A percentile compares a stretch with the other conserved stretches of the same genome.
Evolutionary conservation across 2,888 invertebrate genomes (phyloP).

Genomic region (Ectemnius continuus): DNA sequence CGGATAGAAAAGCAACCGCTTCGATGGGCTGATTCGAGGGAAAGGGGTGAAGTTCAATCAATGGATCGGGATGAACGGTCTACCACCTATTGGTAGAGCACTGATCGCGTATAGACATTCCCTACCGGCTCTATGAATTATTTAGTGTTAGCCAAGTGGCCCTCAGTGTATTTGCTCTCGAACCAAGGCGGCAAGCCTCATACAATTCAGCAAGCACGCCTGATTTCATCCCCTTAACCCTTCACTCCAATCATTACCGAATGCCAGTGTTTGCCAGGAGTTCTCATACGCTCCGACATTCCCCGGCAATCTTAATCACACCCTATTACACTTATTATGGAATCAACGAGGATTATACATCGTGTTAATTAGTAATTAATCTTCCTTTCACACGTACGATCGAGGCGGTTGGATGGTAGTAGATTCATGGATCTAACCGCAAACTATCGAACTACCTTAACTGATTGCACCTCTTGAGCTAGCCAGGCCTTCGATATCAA

Average conservation of each 20-base stretch:
- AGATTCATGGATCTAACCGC: too few species aligned
- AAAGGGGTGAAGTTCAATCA: constrained; percentile 59
- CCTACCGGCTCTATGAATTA: constrained; percentile 68
- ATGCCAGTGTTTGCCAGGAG: constrained; percentile 18
- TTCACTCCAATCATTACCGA: constrained; percentile 38
- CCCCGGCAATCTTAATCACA: too few species aligned
- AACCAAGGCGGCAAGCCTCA: constrained; percentile 52
- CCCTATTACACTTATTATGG: too few species aligned
- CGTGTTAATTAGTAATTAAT: too few species aligned
- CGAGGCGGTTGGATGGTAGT: too few species aligned
- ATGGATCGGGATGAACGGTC: constrained; percentile 64
- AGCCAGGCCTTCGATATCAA: constrained; percentile 50
- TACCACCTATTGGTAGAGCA: constrained; percentile 58
- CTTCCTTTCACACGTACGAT: too few species aligned
- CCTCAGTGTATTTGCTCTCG: constrained; percentile 66
- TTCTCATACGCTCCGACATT: too few species aligned
- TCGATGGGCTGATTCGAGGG: too few species aligned
- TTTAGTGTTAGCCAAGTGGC: constrained; percentile 70
- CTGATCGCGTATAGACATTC: constrained; percentile 47
- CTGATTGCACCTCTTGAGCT: constrained; percentile 56
- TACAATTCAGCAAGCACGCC: constrained; percentile 48
- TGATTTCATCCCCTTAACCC: constrained; percentile 60
- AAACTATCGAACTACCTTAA: constrained; percentile 25
- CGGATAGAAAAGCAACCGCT: constrained; percentile 8
- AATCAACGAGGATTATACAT: too few species aligned